These are phyloP conservation scores for Actias luna DNA, from an alignment of 2,888 invertebrate species.

Conservation along the genomic window DNA sequence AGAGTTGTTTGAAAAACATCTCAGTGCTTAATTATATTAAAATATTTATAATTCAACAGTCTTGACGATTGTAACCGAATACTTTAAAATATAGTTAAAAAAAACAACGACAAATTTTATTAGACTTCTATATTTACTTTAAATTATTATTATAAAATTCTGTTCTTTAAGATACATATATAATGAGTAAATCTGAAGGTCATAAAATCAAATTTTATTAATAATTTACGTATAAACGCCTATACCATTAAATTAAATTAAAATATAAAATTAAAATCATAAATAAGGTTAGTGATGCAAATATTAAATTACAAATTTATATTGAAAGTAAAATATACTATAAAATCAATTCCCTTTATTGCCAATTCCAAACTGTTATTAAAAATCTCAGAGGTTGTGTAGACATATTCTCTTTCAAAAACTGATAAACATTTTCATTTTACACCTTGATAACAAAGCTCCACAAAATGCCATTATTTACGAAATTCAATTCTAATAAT, in stretches of 20 bases:
- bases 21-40: constrained; percentile 20
- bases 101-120: too few species aligned
- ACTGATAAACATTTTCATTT: background rate
- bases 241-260: too few species aligned
- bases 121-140: too few species aligned
- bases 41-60: constrained; percentile 11
- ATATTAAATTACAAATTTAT: too few species aligned
- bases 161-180: too few species aligned
- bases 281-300: too few species aligned
- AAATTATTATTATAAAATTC: too few species aligned
- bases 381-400: background rate
- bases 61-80: constrained; percentile 22
- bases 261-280: too few species aligned
- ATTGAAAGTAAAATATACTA: too few species aligned
- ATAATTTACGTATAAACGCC: too few species aligned
- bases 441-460: background rate
- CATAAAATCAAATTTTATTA: too few species aligned
- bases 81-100: constrained; percentile 3
- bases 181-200: too few species aligned
- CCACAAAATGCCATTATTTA: background rate
- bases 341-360: background rate
- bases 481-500: constrained; percentile 12
- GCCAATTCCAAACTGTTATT: background rate
- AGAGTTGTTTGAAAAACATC: constrained; percentile 31
- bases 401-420: background rate